A percentile compares a stretch with the other conserved stretches of the same genome.
phyloP scores from a whole-genome alignment of 1,140 invertebrate species.

The Archegozetes longisetosus region DNA sequence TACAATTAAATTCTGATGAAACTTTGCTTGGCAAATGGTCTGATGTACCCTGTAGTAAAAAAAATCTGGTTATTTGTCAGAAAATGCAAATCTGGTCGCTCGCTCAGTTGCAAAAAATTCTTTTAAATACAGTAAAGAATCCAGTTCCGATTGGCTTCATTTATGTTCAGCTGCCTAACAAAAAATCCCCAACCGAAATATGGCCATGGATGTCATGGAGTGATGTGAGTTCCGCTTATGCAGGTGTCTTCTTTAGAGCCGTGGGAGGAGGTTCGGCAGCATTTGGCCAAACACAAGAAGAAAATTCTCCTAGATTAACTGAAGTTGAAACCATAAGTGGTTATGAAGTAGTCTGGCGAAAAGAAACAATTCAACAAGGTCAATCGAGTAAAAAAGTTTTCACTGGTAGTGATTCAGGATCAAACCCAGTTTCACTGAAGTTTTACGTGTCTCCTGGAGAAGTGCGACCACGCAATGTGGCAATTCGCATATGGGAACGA shows the following conservation, averaged over 20 bases:
- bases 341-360: neutral
- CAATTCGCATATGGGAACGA: neutral
- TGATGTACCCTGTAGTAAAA: neutral
- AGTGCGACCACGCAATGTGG: neutral
- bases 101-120: neutral
- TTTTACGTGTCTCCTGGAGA: neutral
- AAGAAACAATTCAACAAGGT: neutral
- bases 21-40: neutral
- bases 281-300: neutral
- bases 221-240: neutral
- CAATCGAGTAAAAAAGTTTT: neutral
- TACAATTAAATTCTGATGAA: neutral
- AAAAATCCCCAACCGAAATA: neutral
- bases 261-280: neutral
- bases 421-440: neutral
- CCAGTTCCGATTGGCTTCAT: conserved; percentile 5
- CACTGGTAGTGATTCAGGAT: neutral
- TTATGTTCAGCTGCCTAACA: conserved; percentile 1
- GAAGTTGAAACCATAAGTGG: neutral
- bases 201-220: neutral
- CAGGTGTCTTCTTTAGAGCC: neutral
- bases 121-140: neutral
- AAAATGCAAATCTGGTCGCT: neutral
- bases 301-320: neutral
- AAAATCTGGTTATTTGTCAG: neutral